Conservation (phyloP, 2,888 invertebrate genomes). For the Cephus spinipes region DNA sequence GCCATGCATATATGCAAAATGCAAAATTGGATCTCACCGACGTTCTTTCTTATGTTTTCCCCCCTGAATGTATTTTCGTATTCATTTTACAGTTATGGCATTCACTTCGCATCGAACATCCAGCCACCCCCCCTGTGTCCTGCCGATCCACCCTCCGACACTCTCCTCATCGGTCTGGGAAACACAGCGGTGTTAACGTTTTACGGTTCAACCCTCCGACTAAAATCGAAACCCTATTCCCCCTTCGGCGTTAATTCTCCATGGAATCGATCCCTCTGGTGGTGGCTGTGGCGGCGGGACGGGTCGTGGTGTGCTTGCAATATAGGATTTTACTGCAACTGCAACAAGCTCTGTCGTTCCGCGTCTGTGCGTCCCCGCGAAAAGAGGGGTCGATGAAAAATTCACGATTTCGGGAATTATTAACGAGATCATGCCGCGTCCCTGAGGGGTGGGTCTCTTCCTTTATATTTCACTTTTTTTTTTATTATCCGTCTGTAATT, state of each 20-base stretch:
- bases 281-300: conserved; percentile 42
- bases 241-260: conserved; percentile 54
- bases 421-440: conserved; percentile 22
- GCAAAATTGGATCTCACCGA: conserved; percentile 45
- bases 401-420: conserved; percentile 36
- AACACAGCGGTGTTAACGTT: conserved; percentile 53
- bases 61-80: conserved; percentile 7
- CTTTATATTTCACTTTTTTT: too few species aligned
- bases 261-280: conserved; percentile 55
- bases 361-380: conserved; percentile 23
- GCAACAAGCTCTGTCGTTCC: conserved; percentile 17
- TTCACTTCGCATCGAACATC: conserved; percentile 17
- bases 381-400: conserved; percentile 39
- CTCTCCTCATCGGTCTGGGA: conserved; percentile 17
- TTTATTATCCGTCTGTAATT: too few species aligned
- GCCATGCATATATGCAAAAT: conserved; percentile 52
- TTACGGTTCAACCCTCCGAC: conserved; percentile 45
- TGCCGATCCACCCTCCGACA: conserved; percentile 17
- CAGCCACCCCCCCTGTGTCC: neutral
- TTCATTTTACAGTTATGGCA: conserved; percentile 19
- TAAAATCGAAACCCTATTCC: conserved; percentile 60
- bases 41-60: conserved; percentile 29
- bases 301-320: too few species aligned
- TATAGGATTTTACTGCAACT: conserved; percentile 52
- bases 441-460: too few species aligned